Conservation (phyloP, 2,888 invertebrate genomes). For the Microctonus brassicae region DNA sequence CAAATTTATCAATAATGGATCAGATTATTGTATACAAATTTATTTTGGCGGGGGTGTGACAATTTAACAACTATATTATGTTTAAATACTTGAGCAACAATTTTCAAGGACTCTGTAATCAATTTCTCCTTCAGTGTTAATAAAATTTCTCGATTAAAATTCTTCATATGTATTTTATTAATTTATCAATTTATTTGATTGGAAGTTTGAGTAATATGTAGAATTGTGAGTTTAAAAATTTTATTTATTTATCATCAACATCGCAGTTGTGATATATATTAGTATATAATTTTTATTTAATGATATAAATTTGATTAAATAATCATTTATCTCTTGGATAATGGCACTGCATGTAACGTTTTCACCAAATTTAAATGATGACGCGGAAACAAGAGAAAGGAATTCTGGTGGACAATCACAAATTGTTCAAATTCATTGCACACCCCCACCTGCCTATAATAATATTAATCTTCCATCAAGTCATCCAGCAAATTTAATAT, state of each 20-base stretch:
- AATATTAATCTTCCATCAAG: constrained; percentile 57
- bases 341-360: neutral
- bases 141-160: neutral
- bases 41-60: constrained; percentile 49
- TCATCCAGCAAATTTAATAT: constrained; percentile 53
- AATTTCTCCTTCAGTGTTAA: neutral
- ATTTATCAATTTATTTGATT: neutral
- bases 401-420: constrained; percentile 52
- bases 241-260: neutral
- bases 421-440: constrained; percentile 52
- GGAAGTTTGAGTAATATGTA: too few species aligned
- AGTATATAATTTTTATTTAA: too few species aligned
- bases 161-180: neutral
- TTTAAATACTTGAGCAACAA: neutral
- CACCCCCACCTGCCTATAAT: constrained; percentile 61
- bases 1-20: neutral
- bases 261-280: neutral
- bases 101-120: neutral
- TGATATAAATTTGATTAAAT: too few species aligned
- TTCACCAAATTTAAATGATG: neutral
- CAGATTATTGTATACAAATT: neutral
- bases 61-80: constrained; percentile 27
- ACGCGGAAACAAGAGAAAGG: constrained; percentile 42
- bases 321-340: too few species aligned
- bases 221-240: too few species aligned